Conservation (phyloP, 2,888 invertebrate species). For the Trachelus troglodyta region DNA sequence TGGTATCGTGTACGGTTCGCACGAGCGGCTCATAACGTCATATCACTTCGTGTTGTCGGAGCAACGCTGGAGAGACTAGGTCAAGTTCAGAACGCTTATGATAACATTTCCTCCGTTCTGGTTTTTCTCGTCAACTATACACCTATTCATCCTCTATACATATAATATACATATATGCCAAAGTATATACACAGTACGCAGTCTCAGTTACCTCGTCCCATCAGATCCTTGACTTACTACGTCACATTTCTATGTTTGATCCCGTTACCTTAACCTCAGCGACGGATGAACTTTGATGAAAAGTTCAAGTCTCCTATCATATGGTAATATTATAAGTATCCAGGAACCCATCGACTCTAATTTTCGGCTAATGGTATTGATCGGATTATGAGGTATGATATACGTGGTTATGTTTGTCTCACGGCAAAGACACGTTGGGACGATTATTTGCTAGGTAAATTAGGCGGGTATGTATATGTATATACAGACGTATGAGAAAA, state of each 20-base stretch:
- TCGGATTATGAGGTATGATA: background rate
- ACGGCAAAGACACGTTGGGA: background rate
- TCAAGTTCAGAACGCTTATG: constrained; percentile 64
- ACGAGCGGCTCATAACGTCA: constrained; percentile 62
- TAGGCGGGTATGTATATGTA: background rate
- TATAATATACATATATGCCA: background rate
- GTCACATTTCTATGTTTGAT: constrained; percentile 12
- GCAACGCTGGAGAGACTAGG: constrained; percentile 44
- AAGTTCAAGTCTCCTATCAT: background rate
- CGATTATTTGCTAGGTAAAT: background rate
- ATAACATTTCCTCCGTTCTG: constrained; percentile 57
- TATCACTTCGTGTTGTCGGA: constrained; percentile 45
- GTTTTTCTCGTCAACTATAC: constrained; percentile 24
- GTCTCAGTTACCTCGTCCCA: background rate
- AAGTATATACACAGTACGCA: background rate
- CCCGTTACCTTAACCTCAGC: background rate
- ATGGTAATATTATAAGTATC: background rate
- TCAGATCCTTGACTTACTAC: constrained; percentile 17
- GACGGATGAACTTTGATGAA: background rate
- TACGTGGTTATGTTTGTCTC: background rate
- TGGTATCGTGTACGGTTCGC: constrained; percentile 62
- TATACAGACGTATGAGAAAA: background rate
- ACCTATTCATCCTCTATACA: background rate
- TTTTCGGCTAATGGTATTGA: background rate
- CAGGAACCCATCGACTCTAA: background rate